Percentiles rank a stretch among this genome's conserved stretches.
phyloP scores from a whole-genome alignment of 1,140 invertebrate genomes.

The Yoshiicerus persimilis region DNA sequence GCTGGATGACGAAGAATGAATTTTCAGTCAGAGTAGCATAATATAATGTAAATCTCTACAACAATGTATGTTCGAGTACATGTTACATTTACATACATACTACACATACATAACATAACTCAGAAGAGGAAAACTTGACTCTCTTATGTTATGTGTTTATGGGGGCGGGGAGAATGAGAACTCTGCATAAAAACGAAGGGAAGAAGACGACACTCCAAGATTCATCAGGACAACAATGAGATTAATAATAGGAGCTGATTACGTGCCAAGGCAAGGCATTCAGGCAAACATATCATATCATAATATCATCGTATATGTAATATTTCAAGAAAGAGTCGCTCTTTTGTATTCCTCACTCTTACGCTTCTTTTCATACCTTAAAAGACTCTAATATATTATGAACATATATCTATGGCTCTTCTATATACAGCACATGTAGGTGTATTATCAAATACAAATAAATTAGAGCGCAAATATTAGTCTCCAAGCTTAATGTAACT shows the following conservation, averaged over 20 bases:
- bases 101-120: too few relatives aligned
- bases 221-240: conserved; percentile 18
- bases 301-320: not conserved
- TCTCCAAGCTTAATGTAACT: not conserved
- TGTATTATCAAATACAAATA: not conserved
- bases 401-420: too few relatives aligned
- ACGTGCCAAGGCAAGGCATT: conserved; percentile 20
- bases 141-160: not conserved
- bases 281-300: not conserved
- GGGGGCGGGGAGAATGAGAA: conserved; percentile 8
- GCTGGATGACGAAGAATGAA: not conserved
- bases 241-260: conserved; percentile 20
- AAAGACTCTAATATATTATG: not conserved
- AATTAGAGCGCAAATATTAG: not conserved
- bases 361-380: not conserved
- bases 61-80: not conserved
- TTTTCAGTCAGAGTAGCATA: too few relatives aligned
- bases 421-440: too few relatives aligned
- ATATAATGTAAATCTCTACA: not conserved
- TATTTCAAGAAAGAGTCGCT: not conserved
- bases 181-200: not conserved
- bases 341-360: not conserved
- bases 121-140: not conserved
- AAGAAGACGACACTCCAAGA: conserved; percentile 12
- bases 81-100: not conserved